These are phyloP conservation scores for Drosophila neocordata DNA, from an alignment of 1,140 invertebrate genomes.

Conservation along the genomic window DNA sequence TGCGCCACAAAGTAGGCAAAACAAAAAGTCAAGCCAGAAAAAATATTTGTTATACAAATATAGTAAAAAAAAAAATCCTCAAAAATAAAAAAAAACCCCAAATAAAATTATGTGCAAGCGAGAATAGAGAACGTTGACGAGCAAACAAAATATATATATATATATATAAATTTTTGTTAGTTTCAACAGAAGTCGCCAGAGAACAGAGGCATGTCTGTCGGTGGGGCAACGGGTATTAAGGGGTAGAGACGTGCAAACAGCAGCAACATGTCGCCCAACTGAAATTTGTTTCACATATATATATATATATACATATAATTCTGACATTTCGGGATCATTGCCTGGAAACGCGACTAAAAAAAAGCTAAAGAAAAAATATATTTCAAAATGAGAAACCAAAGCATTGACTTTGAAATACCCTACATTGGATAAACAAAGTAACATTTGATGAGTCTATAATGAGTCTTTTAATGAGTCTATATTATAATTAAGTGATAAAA, in stretches of 20 bases:
- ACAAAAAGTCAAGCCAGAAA: no score
- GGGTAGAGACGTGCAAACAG: neutral
- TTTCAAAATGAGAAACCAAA: neutral
- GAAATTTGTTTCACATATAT: constrained; percentile 60
- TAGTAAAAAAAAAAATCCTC: constrained; percentile 31
- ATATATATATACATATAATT: constrained; percentile 34
- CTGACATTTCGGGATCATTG: constrained; percentile 62
- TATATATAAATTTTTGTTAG: constrained; percentile 11
- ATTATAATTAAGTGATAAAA: no score
- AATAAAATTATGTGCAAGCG: constrained; percentile 52
- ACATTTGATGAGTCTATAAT: no score
- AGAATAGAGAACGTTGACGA: constrained; percentile 45
- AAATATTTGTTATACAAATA: neutral
- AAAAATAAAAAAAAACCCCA: constrained; percentile 40
- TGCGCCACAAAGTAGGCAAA: neutral
- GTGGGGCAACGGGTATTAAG: neutral
- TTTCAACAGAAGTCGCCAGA: constrained; percentile 4
- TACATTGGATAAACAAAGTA: neutral
- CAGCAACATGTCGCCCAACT: constrained; percentile 53
- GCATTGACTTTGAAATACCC: neutral
- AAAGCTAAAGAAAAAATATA: neutral
- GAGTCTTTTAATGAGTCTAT: no score
- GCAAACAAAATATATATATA: constrained; percentile 10
- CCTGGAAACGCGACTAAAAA: constrained; percentile 25
- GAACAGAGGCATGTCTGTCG: neutral